Base-by-base conservation (phyloP, 2,113 vertebrate species). In the Lepus americanus region DNA sequence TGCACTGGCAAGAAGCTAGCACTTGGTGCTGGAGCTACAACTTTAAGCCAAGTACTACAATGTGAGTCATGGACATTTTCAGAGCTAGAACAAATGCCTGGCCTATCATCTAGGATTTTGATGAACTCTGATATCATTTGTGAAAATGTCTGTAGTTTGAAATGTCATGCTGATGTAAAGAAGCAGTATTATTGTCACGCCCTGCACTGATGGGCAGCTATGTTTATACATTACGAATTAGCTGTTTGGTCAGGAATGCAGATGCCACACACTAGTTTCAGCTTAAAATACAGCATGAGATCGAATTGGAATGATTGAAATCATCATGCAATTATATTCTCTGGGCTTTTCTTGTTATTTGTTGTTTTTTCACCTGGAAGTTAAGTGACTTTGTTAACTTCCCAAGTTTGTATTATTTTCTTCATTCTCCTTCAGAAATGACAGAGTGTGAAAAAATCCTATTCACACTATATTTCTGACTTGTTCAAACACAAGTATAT, bases 401-500 rank as follows among this genome's bases (percentile, higher is more conserved):
- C 39, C 23, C 20, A 79, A 8, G 23, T 87, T 73, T 80, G 5
- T 55, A 53, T 78, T 77, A 36, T 83, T 83, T 91, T 51, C 9
- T 74, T 89, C 10, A 77, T 92, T 70, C 20, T 83, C n/a, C 2
- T 66, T 90, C 23, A 96, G 51, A 27, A 87, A 92, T 39, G 12
- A 63, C 6, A 81, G 17, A 39, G 33, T 80, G 0, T 14, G 59
- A 94, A 76, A 79, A 80, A 51, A 55, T 59, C 59, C 31, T 31
- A 20, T 90, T 85, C 20, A 36, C 39, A 55, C 25, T 76, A 12
- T 66, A 67, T 90, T 86, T 76, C 33, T 11, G 33, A 90, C n/a
- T 88, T 90, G 22, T 89, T 93, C 20, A 93, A 86, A 80, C 33
- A 44, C 22, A 87, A 27, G 27, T 61, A 86, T 66, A 20, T 69